Percentiles rank a stretch among this genome's conserved stretches.
phyloP scores from a whole-genome alignment of 2,797 vertebrate species.

The Pogonophryne albipinna region DNA sequence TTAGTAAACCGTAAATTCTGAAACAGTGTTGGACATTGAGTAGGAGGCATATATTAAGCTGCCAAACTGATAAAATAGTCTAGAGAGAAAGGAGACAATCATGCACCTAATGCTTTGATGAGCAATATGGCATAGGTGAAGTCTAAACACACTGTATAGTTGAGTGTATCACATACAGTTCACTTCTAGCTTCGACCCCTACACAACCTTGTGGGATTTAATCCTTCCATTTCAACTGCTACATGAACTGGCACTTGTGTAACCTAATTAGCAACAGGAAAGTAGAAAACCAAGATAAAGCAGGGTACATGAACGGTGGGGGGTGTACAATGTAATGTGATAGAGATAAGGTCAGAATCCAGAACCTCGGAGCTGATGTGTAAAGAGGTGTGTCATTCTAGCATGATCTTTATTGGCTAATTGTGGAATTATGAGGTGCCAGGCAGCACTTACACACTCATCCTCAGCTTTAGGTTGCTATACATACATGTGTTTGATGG shows the following conservation, averaged over 20 bases:
- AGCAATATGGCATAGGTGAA: conserved; percentile 43
- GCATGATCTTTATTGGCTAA: conserved; percentile 34
- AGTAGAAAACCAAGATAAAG: conserved; percentile 55
- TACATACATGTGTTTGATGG: not conserved
- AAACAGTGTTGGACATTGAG: conserved; percentile 70
- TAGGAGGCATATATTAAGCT: conserved; percentile 65
- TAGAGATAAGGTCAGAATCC: conserved; percentile 47
- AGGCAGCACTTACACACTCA: not conserved
- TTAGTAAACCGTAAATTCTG: conserved; percentile 75
- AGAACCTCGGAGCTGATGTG: conserved; percentile 23
- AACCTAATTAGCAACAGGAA: conserved; percentile 64
- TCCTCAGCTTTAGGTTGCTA: not conserved
- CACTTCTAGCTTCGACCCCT: conserved; percentile 31
- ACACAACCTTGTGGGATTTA: conserved; percentile 59
- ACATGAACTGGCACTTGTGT: conserved; percentile 22
- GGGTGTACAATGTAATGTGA: conserved; percentile 31
- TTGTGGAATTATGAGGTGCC: conserved; percentile 9
- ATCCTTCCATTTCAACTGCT: conserved; percentile 40
- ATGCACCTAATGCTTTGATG: conserved; percentile 57
- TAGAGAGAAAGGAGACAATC: conserved; percentile 67
- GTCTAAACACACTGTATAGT: not conserved
- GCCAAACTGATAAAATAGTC: conserved; percentile 70
- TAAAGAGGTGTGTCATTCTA: not conserved
- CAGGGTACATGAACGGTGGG: conserved; percentile 10
- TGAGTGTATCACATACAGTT: conserved; percentile 17